Percentiles rank a stretch among this genome's conserved stretches.
phyloP scores from a whole-genome alignment of 2,113 vertebrate species.

The Muntiacus reevesi region DNA sequence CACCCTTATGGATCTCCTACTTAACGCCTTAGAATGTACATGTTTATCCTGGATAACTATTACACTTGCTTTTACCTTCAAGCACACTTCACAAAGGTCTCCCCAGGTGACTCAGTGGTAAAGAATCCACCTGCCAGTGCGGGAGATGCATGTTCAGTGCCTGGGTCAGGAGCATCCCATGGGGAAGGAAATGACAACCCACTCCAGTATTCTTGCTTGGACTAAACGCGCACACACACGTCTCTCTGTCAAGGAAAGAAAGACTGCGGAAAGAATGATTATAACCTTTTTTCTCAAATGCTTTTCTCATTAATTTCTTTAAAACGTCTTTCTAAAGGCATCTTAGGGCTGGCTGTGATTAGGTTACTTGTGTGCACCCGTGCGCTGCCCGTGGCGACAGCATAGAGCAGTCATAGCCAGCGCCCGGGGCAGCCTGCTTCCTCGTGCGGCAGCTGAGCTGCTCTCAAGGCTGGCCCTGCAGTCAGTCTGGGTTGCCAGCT shows the following conservation, averaged over 20 bases:
- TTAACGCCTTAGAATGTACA: neutral
- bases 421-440: neutral
- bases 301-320: neutral
- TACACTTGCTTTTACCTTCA: neutral
- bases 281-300: slow-evolving; percentile 1
- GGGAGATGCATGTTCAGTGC: neutral
- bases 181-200: neutral
- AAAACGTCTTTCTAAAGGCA: neutral
- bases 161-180: neutral
- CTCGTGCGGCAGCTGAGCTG: neutral
- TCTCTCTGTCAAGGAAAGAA: neutral
- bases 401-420: neutral
- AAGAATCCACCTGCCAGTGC: neutral
- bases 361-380: neutral
- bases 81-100: neutral
- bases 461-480: neutral
- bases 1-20: neutral
- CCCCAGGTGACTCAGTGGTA: neutral
- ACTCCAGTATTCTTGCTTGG: neutral
- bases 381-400: neutral
- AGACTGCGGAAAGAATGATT: neutral
- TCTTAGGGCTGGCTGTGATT: neutral
- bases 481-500: neutral
- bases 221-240: neutral
- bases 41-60: neutral